Evolutionary conservation across 2,797 vertebrate genomes (phyloP), one percentile per base, ranked within the genome.

Genomic region (Rhadinocentrus ornatus): DNA sequence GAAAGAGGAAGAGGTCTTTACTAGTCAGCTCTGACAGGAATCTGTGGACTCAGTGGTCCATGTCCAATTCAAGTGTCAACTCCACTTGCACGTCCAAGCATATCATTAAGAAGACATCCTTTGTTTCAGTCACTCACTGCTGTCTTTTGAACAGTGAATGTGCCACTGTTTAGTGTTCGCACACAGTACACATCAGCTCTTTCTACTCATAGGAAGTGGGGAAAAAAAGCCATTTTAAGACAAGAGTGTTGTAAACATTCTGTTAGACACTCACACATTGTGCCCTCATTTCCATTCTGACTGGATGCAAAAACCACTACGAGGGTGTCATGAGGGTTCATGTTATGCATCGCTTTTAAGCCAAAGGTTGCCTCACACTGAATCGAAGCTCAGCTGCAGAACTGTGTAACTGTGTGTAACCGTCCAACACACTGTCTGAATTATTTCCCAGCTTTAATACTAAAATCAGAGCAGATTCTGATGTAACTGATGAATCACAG

Each of bases 91-190:
- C 48, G 68, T 81, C 85, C 85, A 72, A 72, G 88, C 80, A 76
- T 86, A 80, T 88, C 62, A 83, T 89, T 83, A 85, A 80, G 75
- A 78, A 71, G 80, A 75, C 35, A 55, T 85, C 75, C 85, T 86
- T 75, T 87, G 81, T 75, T 77, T 58, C 61, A 69, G 70, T 69
- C 87, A 63, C 59, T 81, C 76, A 60, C 57, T n/a, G 55, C 75
- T 70, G 64, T 80, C 62, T 64, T 69, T 62, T 74, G 20, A 64
- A 56, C 63, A 70, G 70, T 34, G 46, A 65, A 60, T 55, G 58
- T 71, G 39, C 34, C 68, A 57, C 20, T 22, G 31, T 59, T 37
- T 34, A 29, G 18, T 6, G 29, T 79, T 77, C 44, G 57, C 74
- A 64, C 77, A 55, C 71, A 35, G 57, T 69, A 66, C 75, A 55